Conservation (phyloP, 2,888 invertebrate genomes). For the Lasioglossum malachurum region DNA sequence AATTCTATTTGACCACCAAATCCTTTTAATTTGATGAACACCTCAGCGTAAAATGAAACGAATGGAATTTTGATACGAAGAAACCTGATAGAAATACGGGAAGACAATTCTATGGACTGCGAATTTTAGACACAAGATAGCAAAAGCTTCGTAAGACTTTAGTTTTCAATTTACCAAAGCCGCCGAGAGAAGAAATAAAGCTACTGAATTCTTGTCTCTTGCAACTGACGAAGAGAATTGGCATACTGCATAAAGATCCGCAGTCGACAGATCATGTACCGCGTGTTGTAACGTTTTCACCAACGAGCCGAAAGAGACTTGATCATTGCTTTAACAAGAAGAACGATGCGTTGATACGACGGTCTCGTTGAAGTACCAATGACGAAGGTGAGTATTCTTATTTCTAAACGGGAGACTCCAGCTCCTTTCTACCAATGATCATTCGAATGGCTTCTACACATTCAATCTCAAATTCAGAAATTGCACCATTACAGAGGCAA, state of each 20-base stretch:
- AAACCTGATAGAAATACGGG: slow-evolving; percentile 52
- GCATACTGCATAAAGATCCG: not conserved
- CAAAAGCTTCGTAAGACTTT: not conserved
- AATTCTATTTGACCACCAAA: not conserved
- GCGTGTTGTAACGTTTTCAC: slow-evolving; percentile 52
- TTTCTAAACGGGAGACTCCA: slow-evolving; percentile 42
- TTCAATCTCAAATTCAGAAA: slow-evolving; percentile 27
- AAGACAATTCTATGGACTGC: slow-evolving; percentile 66
- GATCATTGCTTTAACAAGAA: slow-evolving; percentile 50
- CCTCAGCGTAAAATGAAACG: not conserved
- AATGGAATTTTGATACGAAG: slow-evolving; percentile 34
- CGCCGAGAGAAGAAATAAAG: not conserved
- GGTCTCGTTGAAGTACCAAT: slow-evolving; percentile 69
- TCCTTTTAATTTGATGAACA: slow-evolving; percentile 9
- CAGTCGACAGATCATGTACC: slow-evolving; percentile 40
- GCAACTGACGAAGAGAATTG: not conserved
- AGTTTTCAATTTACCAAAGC: not conserved
- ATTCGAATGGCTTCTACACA: not conserved
- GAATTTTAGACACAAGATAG: not conserved
- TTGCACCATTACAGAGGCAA: slow-evolving; percentile 46
- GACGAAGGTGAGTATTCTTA: slow-evolving; percentile 63
- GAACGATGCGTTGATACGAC: slow-evolving; percentile 61
- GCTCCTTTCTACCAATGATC: slow-evolving; percentile 41
- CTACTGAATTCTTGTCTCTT: not conserved
- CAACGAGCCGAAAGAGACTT: slow-evolving; percentile 44